Evolutionary conservation across 1,140 invertebrate genomes (phyloP).

Genomic region (Aleiodes sp.): DNA sequence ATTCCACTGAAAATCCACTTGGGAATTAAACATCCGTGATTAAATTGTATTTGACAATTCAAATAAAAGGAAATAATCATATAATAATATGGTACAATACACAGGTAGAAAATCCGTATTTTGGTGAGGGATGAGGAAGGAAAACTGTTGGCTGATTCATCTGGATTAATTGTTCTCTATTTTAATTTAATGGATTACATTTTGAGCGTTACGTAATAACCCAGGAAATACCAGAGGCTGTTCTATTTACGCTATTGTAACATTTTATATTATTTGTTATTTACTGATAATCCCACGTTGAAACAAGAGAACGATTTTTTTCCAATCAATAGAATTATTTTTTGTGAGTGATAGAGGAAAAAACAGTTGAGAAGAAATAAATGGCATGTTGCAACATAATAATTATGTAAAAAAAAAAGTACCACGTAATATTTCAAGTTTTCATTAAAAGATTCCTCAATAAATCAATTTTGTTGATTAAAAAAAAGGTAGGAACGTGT

Average conservation of each 20-base stretch:
- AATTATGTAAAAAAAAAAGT: no score
- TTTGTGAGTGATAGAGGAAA: no score
- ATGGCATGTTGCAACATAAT: no score
- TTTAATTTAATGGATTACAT: background rate
- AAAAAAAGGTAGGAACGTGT: no score
- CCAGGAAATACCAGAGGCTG: background rate
- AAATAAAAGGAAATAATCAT: background rate
- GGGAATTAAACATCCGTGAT: slow-evolving; percentile 23
- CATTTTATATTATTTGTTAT: background rate
- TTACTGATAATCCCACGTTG: background rate
- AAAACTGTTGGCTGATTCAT: background rate
- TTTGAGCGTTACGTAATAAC: background rate
- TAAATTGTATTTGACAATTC: slow-evolving; percentile 15
- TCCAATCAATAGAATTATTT: no score
- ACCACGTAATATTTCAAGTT: no score
- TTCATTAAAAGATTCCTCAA: no score
- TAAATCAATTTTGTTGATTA: no score
- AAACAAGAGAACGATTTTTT: no score
- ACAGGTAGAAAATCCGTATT: no score
- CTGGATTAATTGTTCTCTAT: background rate
- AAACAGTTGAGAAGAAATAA: no score
- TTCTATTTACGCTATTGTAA: background rate
- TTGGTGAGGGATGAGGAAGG: background rate
- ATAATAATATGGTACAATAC: background rate
- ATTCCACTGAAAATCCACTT: background rate